Conservation (phyloP, 1,140 invertebrate species). For the Ceratoteleas bidentatus region DNA sequence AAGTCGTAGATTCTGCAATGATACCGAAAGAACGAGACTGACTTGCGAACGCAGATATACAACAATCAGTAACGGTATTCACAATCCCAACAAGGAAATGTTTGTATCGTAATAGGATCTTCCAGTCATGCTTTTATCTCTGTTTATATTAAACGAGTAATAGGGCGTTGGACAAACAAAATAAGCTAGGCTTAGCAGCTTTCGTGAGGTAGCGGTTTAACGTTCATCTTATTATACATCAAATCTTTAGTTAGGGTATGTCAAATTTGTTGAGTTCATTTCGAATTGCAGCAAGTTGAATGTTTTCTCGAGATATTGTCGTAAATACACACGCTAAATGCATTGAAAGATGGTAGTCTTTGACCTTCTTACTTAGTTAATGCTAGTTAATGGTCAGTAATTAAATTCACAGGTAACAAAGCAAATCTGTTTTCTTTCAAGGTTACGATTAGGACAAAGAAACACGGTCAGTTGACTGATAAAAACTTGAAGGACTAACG, state of each 20-base stretch:
- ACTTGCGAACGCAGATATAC: slow-evolving; percentile 3
- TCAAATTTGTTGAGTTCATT: background rate
- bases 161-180: slow-evolving; percentile 28
- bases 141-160: slow-evolving; percentile 27
- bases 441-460: slow-evolving; percentile 53
- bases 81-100: slow-evolving; percentile 24
- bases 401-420: slow-evolving; percentile 21
- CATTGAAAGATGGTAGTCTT: too few species aligned
- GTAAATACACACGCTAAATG: too few species aligned
- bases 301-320: too few species aligned
- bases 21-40: slow-evolving; percentile 6
- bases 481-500: slow-evolving; percentile 66
- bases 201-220: slow-evolving; percentile 32
- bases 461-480: slow-evolving; percentile 52
- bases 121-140: slow-evolving; percentile 21
- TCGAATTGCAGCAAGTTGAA: background rate
- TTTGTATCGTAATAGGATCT: slow-evolving; percentile 48
- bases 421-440: slow-evolving; percentile 26
- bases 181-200: slow-evolving; percentile 5
- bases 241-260: background rate
- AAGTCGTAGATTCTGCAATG: slow-evolving; percentile 8
- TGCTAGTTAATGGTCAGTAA: background rate
- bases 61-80: slow-evolving; percentile 43
- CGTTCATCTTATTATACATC: slow-evolving; percentile 1
- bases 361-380: too few species aligned